Evolutionary conservation across 92 coral and sea anemone genomes (phyloP), one percentile per base, ranked within the genome.

Genomic region (Zoanthus solanderi): DNA sequence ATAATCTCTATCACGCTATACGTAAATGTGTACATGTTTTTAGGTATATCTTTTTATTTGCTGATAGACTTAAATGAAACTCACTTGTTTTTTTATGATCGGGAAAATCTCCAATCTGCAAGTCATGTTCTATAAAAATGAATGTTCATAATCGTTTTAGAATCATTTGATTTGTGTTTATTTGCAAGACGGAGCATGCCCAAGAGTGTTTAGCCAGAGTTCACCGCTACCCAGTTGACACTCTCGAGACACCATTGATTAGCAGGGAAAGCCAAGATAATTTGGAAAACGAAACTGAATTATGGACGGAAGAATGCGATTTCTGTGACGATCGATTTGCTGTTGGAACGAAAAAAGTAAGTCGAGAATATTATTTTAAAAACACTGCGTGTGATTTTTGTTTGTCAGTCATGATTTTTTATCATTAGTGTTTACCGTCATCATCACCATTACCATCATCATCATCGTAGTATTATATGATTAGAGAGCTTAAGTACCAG

Each of bases 271-370:
- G 44, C 2, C 71, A 2, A 66, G 50, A 63, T 46, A 58, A 81
- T 34, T 23, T 81, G 85, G 17, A 66, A 31, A 46, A 28, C 75
- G 74, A 45, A 65, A 44, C 58, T 48, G 75, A 66, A n/a, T 81
- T 71, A 56, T 16, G 61, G 58, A 65, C 66, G 32, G 85, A 63
- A 63, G 75, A 81, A 11, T 81, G 85, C 16, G 85, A 81, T 65
- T 81, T 81, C 32, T 81, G 85, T 34, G 85, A 81, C 12, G 75
- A 66, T 34, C 75, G 46, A 1, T 28, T 65, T 44, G 85, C 47
- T 12, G 85, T 65, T 37, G 32, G 85, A 30, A 67, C 28, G 61
- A 81, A 66, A 46, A 71, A 81, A 50, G 85, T 81, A 28, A 47
- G 85, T 47, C 5, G 5, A 9, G 23, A 23, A 23, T 18, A 16